Base-by-base conservation (phyloP, 1,140 invertebrate genomes). In the Condylostylus longicornis region DNA sequence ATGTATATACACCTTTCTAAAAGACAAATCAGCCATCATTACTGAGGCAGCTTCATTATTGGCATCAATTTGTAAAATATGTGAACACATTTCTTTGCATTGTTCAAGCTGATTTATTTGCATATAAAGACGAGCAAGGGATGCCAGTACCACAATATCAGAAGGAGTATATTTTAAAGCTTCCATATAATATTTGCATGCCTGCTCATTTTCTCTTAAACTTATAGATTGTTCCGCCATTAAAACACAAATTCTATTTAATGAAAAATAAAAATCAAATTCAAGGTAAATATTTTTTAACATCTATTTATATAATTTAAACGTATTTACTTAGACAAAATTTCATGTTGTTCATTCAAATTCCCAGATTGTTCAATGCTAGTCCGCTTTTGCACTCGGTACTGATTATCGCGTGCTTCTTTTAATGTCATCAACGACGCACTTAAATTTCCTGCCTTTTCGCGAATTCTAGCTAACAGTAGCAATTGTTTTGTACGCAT, bases 11-110 rank as follows among this genome's bases (percentile, higher is more conserved):
- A 74, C 71, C 66, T 88, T 85, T 40, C 86, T 68, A 55, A 96
- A 95, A 38, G 90, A 86, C 20, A 97, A 66, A 64, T 98, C 91
- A 10, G 93, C 91, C 74, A 96, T 78, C 78, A 97, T 89, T 42
- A 96, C 77, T 3, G 82, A 84, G 3, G 90, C 88, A 19, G 77
- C 74, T 60, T 94, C 86, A 61, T 95, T 91, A 44, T 90, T 82
- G 15, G 78, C 76, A 53, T 95, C 87, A 5, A 79, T 70, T 43
- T 78, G 78, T 12, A 96, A 62, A 13, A 97, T 65, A 5, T 78
- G 72, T 25, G 78, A 71, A 53, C 89, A 93, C 4, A 81, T 84
- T 49, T 87, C 77, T 42, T 90, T 78, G 53, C 90, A 95, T 33
- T 77, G 70, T 42, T 91, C 83, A 35, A 78, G 62, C 48, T 78